phyloP scores from a whole-genome alignment of 2,797 vertebrate genomes.

The Dendrocincla fuliginosa region DNA sequence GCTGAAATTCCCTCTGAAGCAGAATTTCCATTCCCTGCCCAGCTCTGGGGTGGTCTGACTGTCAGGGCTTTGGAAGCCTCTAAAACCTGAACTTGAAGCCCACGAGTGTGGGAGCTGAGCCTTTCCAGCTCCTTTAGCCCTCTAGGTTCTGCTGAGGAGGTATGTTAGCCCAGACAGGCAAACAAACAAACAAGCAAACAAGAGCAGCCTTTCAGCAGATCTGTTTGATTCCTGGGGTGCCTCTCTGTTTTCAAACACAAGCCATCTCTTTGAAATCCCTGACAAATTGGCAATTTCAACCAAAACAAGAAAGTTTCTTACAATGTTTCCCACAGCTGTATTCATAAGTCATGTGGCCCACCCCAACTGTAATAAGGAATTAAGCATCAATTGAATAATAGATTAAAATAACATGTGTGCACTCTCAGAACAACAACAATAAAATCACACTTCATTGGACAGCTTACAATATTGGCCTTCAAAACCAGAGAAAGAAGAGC shows the following conservation, averaged over 20 bases:
- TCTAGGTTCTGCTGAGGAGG: not conserved
- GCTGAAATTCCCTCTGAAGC: constrained; percentile 45
- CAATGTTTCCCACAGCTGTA: constrained; percentile 35
- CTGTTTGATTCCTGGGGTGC: not conserved
- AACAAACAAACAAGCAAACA: constrained; percentile 43
- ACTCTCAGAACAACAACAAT: not conserved
- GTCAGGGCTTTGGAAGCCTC: constrained; percentile 23
- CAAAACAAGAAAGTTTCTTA: constrained; percentile 20
- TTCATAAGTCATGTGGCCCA: not conserved
- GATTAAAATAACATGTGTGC: constrained; percentile 35
- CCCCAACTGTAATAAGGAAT: constrained; percentile 18
- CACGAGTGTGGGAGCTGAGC: not conserved
- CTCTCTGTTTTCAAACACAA: not conserved
- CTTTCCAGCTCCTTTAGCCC: constrained; percentile 7
- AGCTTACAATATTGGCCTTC: not conserved
- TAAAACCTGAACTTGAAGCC: not conserved
- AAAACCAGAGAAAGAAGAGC: not conserved
- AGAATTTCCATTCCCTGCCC: constrained; percentile 54
- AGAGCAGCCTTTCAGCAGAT: constrained; percentile 10
- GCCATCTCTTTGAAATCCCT: constrained; percentile 19
- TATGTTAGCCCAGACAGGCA: not conserved
- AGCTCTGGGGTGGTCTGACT: constrained; percentile 62
- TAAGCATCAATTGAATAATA: not conserved
- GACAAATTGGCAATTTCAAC: constrained; percentile 27
- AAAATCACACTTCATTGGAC: not conserved